These are phyloP conservation scores for Dasyprocta punctata DNA, from an alignment of 2,113 vertebrate genomes.

Conservation along the genomic window DNA sequence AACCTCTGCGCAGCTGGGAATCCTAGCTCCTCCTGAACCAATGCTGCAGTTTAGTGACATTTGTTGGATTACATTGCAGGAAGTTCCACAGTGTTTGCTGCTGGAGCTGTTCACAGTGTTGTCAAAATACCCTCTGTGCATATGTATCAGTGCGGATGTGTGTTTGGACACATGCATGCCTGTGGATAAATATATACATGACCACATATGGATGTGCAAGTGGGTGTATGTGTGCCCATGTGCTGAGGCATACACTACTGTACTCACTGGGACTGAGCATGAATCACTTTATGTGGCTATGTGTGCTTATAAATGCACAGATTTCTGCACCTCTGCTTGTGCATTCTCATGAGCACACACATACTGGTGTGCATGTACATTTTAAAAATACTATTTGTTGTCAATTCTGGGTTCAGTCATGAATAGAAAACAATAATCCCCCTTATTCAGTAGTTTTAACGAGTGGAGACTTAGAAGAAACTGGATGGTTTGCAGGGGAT, in stretches of 20 bases:
- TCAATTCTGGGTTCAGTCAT: background rate
- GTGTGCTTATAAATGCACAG: background rate
- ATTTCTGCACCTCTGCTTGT: background rate
- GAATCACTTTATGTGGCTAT: background rate
- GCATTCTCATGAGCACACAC: background rate
- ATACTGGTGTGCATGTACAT: background rate
- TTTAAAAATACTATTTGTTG: background rate
- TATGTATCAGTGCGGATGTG: constrained; percentile 45
- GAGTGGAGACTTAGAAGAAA: background rate
- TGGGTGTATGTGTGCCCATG: background rate
- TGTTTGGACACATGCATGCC: constrained; percentile 65
- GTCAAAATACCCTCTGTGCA: constrained; percentile 74
- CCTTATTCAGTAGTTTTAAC: background rate
- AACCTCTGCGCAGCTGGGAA: background rate
- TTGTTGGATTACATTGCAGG: constrained; percentile 34
- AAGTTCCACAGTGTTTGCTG: constrained; percentile 54
- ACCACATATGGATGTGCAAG: constrained; percentile 56
- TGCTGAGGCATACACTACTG: background rate
- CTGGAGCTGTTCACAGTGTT: constrained; percentile 69
- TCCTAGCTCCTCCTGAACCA: background rate
- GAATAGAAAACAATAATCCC: background rate
- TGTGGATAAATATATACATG: constrained; percentile 37
- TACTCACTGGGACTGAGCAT: background rate
- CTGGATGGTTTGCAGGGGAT: background rate
- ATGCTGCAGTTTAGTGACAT: constrained; percentile 45